A percentile compares a stretch with the other conserved stretches of the same genome.
Conservation (phyloP, 2,113 vertebrate species). For the Damaliscus lunatus region DNA sequence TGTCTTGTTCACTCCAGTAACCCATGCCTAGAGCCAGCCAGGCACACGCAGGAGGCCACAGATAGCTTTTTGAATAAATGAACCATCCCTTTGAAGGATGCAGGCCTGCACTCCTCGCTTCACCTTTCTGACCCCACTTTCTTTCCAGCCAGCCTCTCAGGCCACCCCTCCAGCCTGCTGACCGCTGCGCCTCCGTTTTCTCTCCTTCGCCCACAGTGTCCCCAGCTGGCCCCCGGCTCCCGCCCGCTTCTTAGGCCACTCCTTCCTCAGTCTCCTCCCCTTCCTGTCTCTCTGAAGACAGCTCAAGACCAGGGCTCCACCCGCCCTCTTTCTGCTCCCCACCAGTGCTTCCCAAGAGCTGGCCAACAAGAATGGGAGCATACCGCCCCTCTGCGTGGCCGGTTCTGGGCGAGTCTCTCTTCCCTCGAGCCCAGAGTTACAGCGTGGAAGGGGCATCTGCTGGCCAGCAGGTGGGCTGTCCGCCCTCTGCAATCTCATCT, state of each 20-base stretch:
- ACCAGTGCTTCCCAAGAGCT: not conserved
- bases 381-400: accelerated
- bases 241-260: not conserved
- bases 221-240: not conserved
- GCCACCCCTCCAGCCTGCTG: accelerated
- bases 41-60: not conserved
- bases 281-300: not conserved
- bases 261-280: not conserved
- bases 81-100: not conserved
- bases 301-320: not conserved
- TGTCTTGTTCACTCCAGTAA: not conserved
- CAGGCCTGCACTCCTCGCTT: too few species aligned
- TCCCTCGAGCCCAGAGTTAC: not conserved
- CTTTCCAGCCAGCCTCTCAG: not conserved
- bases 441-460: accelerated
- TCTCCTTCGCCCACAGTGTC: not conserved
- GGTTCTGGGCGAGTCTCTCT: accelerated
- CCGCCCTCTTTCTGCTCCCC: not conserved
- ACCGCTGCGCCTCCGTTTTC: accelerated
- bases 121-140: not conserved
- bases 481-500: not conserved
- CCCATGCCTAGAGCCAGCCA: not conserved
- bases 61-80: not conserved
- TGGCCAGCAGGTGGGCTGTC: accelerated
- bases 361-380: not conserved